Evolutionary conservation across 2,797 vertebrate genomes (phyloP).

Genomic region (Phataginus tetradactyla): DNA sequence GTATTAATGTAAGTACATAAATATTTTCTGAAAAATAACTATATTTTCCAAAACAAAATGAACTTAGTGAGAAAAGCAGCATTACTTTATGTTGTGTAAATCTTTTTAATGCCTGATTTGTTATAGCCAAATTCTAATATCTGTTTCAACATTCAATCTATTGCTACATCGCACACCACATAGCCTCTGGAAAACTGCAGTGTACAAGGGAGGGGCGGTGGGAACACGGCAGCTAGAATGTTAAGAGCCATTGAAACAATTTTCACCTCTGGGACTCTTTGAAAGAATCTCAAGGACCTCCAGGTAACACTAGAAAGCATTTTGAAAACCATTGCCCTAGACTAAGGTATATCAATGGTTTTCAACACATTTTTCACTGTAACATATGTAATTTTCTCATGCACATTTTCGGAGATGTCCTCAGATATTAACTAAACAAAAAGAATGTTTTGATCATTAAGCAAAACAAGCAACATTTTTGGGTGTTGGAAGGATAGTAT

Average conservation of each 20-base stretch:
- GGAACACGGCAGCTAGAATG: neutral
- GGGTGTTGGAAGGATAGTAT: neutral
- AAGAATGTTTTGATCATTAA: conserved; percentile 12
- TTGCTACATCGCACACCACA: neutral
- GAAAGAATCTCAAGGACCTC: neutral
- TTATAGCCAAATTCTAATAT: neutral
- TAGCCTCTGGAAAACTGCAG: neutral
- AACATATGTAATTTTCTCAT: neutral
- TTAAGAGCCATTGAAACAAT: neutral
- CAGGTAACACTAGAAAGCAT: neutral
- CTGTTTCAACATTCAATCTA: neutral
- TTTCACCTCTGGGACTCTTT: neutral
- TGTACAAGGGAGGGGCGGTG: neutral
- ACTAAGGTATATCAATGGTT: neutral
- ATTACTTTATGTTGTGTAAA: conserved; percentile 21
- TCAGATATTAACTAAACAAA: neutral
- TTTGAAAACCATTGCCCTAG: neutral
- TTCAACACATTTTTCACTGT: neutral
- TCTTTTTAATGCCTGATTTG: conserved; percentile 45
- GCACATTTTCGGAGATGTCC: neutral
- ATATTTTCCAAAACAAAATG: conserved; percentile 7
- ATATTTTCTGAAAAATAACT: conserved; percentile 13
- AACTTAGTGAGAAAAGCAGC: neutral
- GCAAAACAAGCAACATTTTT: conserved; percentile 17
- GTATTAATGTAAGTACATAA: neutral